These are phyloP conservation scores for Temnothorax unifasciatus DNA, from an alignment of 2,888 invertebrate species.

Conservation along the genomic window DNA sequence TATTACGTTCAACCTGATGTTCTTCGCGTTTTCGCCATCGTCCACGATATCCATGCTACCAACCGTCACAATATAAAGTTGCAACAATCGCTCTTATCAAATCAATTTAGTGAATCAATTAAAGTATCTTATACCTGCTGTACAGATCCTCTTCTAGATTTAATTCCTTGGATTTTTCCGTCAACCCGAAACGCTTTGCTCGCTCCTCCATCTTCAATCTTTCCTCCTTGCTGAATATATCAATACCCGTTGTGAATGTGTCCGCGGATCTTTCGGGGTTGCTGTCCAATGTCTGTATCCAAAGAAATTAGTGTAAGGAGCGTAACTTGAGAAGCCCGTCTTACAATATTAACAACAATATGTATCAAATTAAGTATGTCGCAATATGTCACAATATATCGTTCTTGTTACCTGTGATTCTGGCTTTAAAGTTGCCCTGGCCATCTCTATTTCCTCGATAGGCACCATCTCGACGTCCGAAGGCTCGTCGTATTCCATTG, in stretches of 20 bases:
- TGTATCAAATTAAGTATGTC: background rate
- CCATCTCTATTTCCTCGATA: conserved; percentile 2
- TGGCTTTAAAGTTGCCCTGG: background rate
- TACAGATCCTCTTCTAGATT: conserved; percentile 86
- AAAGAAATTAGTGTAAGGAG: background rate
- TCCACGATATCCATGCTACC: conserved; percentile 88
- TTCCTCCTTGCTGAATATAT: conserved; percentile 87
- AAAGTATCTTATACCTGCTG: conserved; percentile 82
- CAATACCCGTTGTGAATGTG: conserved; percentile 86
- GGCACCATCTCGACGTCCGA: conserved; percentile 86
- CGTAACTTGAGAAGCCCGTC: background rate
- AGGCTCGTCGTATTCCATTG: conserved; percentile 86
- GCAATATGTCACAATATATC: background rate
- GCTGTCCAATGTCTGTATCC: conserved; percentile 68
- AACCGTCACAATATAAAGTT: conserved; percentile 54
- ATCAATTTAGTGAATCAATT: background rate
- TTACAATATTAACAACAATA: background rate
- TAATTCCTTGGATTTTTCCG: conserved; percentile 84
- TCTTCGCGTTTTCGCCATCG: conserved; percentile 87
- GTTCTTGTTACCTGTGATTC: background rate
- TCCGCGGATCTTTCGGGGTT: conserved; percentile 82
- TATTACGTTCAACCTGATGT: conserved; percentile 91
- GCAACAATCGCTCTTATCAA: background rate
- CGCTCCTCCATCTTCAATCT: conserved; percentile 87
- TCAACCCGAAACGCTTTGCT: conserved; percentile 88